Conservation (phyloP, 2,888 invertebrate genomes). For the Brenthis daphne region DNA sequence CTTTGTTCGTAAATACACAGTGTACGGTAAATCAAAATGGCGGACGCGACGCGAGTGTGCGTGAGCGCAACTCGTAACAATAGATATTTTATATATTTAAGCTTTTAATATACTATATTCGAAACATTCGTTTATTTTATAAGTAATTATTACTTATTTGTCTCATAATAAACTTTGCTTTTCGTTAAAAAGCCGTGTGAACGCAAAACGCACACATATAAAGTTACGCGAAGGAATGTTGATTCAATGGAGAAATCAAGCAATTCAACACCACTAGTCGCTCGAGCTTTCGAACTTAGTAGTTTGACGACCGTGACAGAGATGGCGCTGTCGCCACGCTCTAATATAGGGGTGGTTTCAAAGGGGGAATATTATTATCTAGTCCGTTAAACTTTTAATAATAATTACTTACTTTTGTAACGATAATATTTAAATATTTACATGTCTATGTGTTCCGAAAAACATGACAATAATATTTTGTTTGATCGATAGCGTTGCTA, state of each 20-base stretch:
- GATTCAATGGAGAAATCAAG: conserved; percentile 81
- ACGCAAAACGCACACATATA: conserved; percentile 70
- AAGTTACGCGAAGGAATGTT: conserved; percentile 79
- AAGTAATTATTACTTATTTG: conserved; percentile 50
- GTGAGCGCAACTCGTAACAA: conserved; percentile 65
- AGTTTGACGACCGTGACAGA: conserved; percentile 54
- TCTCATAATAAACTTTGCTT: conserved; percentile 53
- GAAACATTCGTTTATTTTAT: conserved; percentile 36
- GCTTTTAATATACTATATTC: conserved; percentile 37
- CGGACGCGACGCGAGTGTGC: conserved; percentile 69
- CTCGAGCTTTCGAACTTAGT: conserved; percentile 68
- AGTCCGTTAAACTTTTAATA: conserved; percentile 34
- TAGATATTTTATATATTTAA: conserved; percentile 47
- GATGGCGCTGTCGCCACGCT: conserved; percentile 62
- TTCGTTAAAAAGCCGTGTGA: conserved; percentile 63
- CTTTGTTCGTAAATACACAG: conserved; percentile 82
- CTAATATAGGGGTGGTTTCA: conserved; percentile 51
- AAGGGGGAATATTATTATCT: conserved; percentile 40
- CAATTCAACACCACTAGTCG: conserved; percentile 67
- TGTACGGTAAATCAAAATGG: conserved; percentile 82
- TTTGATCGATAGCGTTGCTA: conserved; percentile 44
- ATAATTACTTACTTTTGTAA: conserved; percentile 29
- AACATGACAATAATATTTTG: conserved; percentile 19
- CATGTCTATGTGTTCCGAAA: not conserved
- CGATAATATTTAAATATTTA: conserved; percentile 22